These are phyloP conservation scores for Protonibea diacanthus DNA, from an alignment of 2,797 vertebrate genomes.

Conservation along the genomic window DNA sequence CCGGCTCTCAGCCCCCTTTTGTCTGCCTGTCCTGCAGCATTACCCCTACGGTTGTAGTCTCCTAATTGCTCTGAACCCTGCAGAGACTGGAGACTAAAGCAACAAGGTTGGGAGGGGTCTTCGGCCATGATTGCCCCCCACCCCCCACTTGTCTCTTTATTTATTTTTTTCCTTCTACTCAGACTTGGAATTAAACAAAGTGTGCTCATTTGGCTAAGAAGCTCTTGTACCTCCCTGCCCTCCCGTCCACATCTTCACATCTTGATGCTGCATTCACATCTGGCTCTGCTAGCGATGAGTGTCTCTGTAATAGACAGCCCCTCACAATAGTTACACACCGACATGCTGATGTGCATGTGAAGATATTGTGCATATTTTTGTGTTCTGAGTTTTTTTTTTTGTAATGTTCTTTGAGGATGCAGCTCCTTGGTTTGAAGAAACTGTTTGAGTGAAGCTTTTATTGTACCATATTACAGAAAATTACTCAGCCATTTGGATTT, in stretches of 20 bases:
- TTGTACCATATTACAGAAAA: not conserved
- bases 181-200: constrained; percentile 69
- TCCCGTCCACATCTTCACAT: constrained; percentile 19
- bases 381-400: constrained; percentile 16
- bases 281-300: constrained; percentile 33
- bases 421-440: constrained; percentile 1
- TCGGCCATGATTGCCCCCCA: constrained; percentile 39
- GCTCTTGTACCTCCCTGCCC: constrained; percentile 41
- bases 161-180: constrained; percentile 45
- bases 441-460: not conserved
- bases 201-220: constrained; percentile 72
- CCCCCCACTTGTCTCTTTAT: constrained; percentile 11
- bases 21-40: constrained; percentile 84
- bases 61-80: constrained; percentile 84
- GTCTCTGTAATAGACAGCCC: constrained; percentile 12
- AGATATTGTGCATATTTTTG: constrained; percentile 6
- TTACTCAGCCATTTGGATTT: not conserved
- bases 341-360: not conserved
- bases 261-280: constrained; percentile 52
- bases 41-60: constrained; percentile 78
- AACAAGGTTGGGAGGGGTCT: constrained; percentile 64
- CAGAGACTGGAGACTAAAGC: constrained; percentile 68
- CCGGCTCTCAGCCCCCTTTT: constrained; percentile 76
- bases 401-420: not conserved
- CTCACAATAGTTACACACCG: constrained; percentile 2